Conservation (phyloP, 2,113 vertebrate species). For the Perognathus longimembris region DNA sequence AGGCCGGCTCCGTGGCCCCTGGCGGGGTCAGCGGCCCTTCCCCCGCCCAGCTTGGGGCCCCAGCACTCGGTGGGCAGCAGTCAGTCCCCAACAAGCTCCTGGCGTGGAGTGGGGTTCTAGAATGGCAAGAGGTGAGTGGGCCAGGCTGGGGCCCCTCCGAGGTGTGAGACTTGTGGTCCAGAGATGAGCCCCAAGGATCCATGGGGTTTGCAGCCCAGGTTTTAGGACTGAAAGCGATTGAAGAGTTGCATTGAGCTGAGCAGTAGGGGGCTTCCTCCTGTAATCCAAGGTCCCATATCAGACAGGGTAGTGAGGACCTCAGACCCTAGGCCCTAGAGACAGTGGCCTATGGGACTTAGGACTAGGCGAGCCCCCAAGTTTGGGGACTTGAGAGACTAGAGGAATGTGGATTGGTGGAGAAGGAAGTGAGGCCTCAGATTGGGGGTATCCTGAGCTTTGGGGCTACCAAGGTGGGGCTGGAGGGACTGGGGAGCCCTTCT, state of each 20-base stretch:
- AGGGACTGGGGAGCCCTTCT: background rate
- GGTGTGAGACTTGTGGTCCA: background rate
- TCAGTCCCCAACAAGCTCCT: slow-evolving; percentile 92
- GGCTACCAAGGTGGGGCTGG: rapidly evolving
- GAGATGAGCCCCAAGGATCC: background rate
- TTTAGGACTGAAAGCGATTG: too few relatives aligned
- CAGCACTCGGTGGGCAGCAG: slow-evolving; percentile 83
- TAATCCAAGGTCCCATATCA: too few relatives aligned
- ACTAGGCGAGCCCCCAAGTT: background rate
- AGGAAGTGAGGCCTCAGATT: background rate
- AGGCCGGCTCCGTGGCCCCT: slow-evolving; percentile 77
- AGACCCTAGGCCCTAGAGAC: background rate
- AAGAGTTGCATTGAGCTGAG: too few relatives aligned
- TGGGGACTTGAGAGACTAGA: background rate
- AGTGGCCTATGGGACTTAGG: background rate
- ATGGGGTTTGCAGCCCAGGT: too few relatives aligned
- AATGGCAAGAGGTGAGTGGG: slow-evolving; percentile 94
- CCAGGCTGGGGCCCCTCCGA: too few relatives aligned
- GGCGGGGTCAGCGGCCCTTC: slow-evolving; percentile 79
- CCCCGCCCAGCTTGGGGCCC: slow-evolving; percentile 83
- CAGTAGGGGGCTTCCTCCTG: too few relatives aligned
- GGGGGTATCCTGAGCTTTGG: background rate
- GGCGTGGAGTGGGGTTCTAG: slow-evolving; percentile 94
- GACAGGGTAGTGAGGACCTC: too few relatives aligned
- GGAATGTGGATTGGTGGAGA: background rate